These are phyloP conservation scores for Diarsia mendica DNA, from an alignment of 2,888 invertebrate genomes.

Conservation along the genomic window DNA sequence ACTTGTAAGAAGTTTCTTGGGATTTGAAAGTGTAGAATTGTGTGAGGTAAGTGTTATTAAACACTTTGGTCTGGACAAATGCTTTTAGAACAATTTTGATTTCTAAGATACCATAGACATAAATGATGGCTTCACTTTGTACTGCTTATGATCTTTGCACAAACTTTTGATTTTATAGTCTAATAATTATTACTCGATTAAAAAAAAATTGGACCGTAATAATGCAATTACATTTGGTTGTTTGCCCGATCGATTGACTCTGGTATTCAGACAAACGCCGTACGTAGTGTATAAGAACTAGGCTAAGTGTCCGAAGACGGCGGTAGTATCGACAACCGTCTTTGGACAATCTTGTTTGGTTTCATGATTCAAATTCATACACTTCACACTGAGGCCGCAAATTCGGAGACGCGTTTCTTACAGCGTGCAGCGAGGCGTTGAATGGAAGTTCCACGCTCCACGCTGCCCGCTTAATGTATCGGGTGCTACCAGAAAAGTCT, in stretches of 20 bases:
- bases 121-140: no score
- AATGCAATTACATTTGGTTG: background rate
- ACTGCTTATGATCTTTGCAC: background rate
- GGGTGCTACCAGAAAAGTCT: no score
- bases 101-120: no score
- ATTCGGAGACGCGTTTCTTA: no score
- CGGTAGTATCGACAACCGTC: accelerated
- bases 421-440: no score
- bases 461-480: no score
- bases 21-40: background rate
- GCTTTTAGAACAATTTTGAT: background rate
- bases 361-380: background rate
- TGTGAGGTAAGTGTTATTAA: background rate
- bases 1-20: slow-evolving; percentile 3
- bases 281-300: background rate
- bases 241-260: background rate
- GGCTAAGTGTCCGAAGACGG: background rate
- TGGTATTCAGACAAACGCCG: background rate
- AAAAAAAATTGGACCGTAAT: background rate
- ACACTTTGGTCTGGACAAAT: background rate
- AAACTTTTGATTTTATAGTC: background rate
- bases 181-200: background rate
- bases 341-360: background rate
- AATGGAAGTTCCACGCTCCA: no score
- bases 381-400: no score